These are phyloP conservation scores for Laspeyria flexula DNA, from an alignment of 2,888 invertebrate species.

Conservation along the genomic window DNA sequence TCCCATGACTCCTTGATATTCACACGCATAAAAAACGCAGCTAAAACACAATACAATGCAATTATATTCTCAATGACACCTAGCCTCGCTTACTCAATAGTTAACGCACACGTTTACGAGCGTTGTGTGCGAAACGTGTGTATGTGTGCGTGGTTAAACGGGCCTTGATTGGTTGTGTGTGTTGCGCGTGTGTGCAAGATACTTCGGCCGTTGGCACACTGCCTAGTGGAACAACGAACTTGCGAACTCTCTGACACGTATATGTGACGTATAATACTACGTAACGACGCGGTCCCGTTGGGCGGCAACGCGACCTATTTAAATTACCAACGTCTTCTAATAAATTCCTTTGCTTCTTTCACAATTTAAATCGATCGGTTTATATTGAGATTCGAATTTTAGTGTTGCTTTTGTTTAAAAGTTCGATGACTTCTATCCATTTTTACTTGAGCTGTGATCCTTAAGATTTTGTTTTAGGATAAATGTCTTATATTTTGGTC, in stretches of 20 bases:
- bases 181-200: conserved; percentile 60
- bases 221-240: conserved; percentile 84
- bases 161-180: conserved; percentile 46
- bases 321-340: conserved; percentile 35
- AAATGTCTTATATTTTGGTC: conserved; percentile 33
- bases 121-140: conserved; percentile 48
- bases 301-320: conserved; percentile 54
- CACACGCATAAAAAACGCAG: conserved; percentile 48
- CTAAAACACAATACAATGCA: conserved; percentile 58
- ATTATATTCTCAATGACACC: conserved; percentile 67
- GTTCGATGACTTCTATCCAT: conserved; percentile 57
- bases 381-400: conserved; percentile 26
- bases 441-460: conserved; percentile 35
- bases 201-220: conserved; percentile 80
- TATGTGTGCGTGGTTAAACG: conserved; percentile 50
- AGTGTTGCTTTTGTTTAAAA: conserved; percentile 59
- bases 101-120: conserved; percentile 35
- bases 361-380: conserved; percentile 38
- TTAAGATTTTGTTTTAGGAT: no score
- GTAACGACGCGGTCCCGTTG: conserved; percentile 65
- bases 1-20: conserved; percentile 55
- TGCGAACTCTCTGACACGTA: conserved; percentile 69
- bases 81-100: conserved; percentile 63
- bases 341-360: conserved; percentile 9
- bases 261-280: conserved; percentile 63